Percentiles rank a stretch among this genome's conserved stretches.
These are phyloP conservation scores for Argynnis bischoffii DNA, from an alignment of 2,888 invertebrate genomes.

Conservation along the genomic window DNA sequence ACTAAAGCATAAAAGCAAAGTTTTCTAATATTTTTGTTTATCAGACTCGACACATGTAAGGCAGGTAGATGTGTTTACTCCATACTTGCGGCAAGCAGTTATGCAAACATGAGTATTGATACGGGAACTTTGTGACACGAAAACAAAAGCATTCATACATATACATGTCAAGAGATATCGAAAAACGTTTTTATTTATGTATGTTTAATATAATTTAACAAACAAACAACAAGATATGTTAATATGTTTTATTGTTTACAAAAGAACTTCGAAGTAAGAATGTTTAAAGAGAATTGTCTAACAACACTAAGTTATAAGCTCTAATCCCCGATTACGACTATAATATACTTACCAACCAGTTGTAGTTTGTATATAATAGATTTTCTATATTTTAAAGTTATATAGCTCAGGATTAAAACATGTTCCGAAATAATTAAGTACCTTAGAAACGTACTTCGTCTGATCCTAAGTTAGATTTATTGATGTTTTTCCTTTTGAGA, in stretches of 20 bases:
- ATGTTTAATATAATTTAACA: slow-evolving; percentile 8
- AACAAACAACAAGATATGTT: background rate
- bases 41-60: slow-evolving; percentile 54
- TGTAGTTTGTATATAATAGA: too few species aligned
- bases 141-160: slow-evolving; percentile 65
- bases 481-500: slow-evolving; percentile 68
- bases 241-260: background rate
- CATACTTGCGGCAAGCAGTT: slow-evolving; percentile 61
- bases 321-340: too few species aligned
- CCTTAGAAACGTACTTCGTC: slow-evolving; percentile 49
- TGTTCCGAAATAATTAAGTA: slow-evolving; percentile 1
- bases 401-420: background rate
- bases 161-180: slow-evolving; percentile 28
- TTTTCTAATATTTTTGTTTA: slow-evolving; percentile 41
- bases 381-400: too few species aligned
- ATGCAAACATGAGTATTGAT: slow-evolving; percentile 76
- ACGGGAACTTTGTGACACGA: slow-evolving; percentile 70
- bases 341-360: too few species aligned
- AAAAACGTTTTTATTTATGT: slow-evolving; percentile 24
- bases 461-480: slow-evolving; percentile 72
- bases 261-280: background rate
- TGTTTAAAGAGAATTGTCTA: too few species aligned
- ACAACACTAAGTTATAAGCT: too few species aligned
- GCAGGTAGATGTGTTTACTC: slow-evolving; percentile 61
- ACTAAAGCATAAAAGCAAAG: slow-evolving; percentile 26